A percentile compares a stretch with the other conserved stretches of the same genome.
Evolutionary conservation across 2,888 invertebrate genomes (phyloP).

Genomic region (Chrysolina americana): DNA sequence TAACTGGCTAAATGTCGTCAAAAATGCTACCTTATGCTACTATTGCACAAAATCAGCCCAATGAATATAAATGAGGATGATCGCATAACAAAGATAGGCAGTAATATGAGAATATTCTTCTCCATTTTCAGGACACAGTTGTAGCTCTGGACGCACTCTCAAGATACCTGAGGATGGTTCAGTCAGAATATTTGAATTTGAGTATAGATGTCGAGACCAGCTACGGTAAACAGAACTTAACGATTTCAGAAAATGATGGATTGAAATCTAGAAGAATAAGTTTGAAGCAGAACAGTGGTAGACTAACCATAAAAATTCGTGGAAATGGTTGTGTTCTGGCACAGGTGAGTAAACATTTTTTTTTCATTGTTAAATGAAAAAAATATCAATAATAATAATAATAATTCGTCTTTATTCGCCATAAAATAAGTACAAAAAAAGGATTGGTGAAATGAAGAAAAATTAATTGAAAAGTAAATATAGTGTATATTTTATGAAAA

Average conservation of each 20-base stretch:
- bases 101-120: background rate
- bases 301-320: constrained; percentile 66
- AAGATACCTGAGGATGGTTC: constrained; percentile 71
- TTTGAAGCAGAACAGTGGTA: constrained; percentile 69
- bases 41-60: too few species aligned
- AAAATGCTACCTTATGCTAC: too few species aligned
- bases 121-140: constrained; percentile 72
- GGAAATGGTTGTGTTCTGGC: constrained; percentile 74
- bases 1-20: too few species aligned
- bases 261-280: constrained; percentile 69
- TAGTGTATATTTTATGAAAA: too few species aligned
- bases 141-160: constrained; percentile 75
- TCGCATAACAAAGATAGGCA: too few species aligned
- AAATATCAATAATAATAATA: too few species aligned
- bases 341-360: constrained; percentile 67
- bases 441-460: too few species aligned
- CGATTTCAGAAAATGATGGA: constrained; percentile 70
- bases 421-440: too few species aligned
- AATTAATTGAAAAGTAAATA: too few species aligned
- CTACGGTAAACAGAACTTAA: constrained; percentile 68
- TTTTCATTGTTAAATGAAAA: background rate
- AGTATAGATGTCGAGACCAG: constrained; percentile 69
- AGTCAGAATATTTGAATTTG: constrained; percentile 68
- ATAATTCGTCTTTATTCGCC: too few species aligned
- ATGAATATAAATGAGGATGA: too few species aligned